These are phyloP conservation scores for Idaea dimidiata DNA, from an alignment of 2,888 invertebrate species.

Conservation along the genomic window DNA sequence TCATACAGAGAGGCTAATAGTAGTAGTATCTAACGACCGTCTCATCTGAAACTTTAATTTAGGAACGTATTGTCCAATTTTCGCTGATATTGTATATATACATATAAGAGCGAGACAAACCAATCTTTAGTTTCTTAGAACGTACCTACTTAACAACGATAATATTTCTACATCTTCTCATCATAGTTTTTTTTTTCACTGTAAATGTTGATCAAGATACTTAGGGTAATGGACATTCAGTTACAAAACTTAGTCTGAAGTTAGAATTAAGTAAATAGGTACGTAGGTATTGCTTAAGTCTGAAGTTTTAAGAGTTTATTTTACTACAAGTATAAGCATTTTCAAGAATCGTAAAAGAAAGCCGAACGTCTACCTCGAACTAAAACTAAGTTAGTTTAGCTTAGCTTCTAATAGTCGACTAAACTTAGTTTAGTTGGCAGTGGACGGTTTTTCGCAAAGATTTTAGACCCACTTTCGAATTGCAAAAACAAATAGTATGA, in stretches of 20 bases:
- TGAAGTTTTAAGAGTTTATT: neutral
- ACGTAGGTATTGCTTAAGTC: neutral
- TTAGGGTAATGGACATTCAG: neutral
- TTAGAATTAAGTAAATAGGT: neutral
- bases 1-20: no score
- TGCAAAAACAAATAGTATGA: neutral
- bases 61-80: no score
- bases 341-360: neutral
- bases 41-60: no score
- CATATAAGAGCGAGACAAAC: neutral
- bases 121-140: neutral
- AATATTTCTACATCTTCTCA: neutral
- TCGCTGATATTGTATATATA: neutral
- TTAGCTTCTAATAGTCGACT: neutral
- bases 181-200: neutral
- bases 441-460: no score
- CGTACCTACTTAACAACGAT: no score
- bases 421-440: no score
- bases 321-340: neutral
- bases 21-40: no score
- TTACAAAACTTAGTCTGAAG: neutral
- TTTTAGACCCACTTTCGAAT: no score
- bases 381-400: neutral
- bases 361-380: neutral
- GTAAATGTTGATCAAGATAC: neutral